Percentiles rank a stretch among this genome's conserved stretches.
These are phyloP conservation scores for Noturus placidus DNA, from an alignment of 2,113 vertebrate species.

Conservation along the genomic window DNA sequence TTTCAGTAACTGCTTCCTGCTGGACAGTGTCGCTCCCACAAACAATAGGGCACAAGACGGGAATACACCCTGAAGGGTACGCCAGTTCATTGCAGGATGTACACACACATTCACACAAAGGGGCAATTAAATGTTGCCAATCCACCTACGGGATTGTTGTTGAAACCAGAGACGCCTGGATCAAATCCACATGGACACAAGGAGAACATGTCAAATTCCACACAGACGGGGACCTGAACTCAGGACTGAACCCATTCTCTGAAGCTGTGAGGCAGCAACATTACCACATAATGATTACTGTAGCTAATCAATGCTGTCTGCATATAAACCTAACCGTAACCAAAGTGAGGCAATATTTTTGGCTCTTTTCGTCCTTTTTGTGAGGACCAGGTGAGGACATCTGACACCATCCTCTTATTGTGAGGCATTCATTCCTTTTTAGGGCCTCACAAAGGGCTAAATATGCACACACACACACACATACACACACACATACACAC, in stretches of 20 bases:
- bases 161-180: background rate
- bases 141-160: background rate
- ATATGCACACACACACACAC: conserved; percentile 26
- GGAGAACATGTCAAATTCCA: background rate
- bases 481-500: conserved; percentile 55
- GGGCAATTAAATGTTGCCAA: background rate
- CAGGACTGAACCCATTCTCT: background rate
- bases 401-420: background rate
- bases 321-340: background rate
- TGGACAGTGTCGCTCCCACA: background rate
- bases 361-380: background rate
- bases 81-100: background rate
- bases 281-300: background rate
- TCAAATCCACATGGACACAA: background rate
- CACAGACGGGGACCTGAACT: background rate
- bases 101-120: background rate
- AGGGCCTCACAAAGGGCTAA: background rate
- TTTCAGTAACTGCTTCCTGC: background rate
- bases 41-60: background rate
- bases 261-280: background rate
- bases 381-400: background rate
- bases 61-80: background rate
- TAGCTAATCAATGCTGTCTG: background rate
- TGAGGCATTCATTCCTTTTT: background rate
- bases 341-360: background rate